Conservation (phyloP, 2,113 vertebrate genomes). For the Python bivittatus region DNA sequence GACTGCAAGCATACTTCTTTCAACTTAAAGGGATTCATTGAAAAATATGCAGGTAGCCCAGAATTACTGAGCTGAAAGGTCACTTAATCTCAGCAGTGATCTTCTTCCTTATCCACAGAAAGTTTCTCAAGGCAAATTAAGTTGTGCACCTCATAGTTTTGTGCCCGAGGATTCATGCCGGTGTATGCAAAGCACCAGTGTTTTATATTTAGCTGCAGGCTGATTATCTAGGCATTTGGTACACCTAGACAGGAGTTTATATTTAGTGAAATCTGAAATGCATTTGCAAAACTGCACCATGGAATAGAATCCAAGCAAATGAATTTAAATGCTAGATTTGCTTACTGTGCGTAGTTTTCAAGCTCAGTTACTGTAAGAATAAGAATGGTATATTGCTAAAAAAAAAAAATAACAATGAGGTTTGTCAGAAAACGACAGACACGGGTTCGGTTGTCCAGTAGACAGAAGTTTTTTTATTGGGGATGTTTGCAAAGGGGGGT, state of each 20-base stretch:
- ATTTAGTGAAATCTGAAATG: conserved; percentile 22
- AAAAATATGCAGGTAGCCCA: neutral
- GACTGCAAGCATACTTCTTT: neutral
- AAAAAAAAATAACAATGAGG: conserved; percentile 28
- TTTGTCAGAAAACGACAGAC: no score
- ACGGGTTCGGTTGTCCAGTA: no score
- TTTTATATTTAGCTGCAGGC: conserved; percentile 23
- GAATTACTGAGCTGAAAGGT: neutral
- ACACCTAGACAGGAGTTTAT: conserved; percentile 12
- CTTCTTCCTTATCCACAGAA: neutral
- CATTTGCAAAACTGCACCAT: conserved; percentile 8
- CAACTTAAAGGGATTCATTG: neutral
- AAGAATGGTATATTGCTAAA: conserved; percentile 24
- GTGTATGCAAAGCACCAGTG: neutral
- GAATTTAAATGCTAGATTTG: conserved; percentile 37
- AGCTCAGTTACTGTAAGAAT: conserved; percentile 19
- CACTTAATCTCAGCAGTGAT: neutral
- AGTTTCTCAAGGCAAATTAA: neutral
- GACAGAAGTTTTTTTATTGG: no score
- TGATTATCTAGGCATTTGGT: neutral
- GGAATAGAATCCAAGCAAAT: conserved; percentile 39
- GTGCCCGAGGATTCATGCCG: neutral
- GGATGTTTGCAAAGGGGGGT: no score
- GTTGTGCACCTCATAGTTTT: neutral
- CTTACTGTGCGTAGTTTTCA: conserved; percentile 35